Conservation (phyloP, 1,140 invertebrate genomes). For the Tetramorium alpestre region DNA sequence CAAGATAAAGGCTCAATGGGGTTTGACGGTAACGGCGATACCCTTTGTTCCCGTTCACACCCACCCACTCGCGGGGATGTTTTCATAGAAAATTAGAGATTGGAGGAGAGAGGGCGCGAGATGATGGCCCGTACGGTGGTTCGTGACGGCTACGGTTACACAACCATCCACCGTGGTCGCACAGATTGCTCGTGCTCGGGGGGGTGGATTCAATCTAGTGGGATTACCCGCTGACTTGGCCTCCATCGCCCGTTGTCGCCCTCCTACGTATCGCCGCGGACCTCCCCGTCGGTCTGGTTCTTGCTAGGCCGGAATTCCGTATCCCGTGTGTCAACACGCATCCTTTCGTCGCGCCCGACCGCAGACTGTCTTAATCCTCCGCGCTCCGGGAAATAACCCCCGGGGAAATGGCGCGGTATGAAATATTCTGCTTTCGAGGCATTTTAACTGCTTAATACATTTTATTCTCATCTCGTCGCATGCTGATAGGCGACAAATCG, state of each 20-base stretch:
- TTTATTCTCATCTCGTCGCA: not conserved
- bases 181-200: slow-evolving; percentile 24
- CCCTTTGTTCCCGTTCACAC: slow-evolving; percentile 19
- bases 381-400: slow-evolving; percentile 16
- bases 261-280: not conserved
- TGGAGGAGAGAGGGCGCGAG: not conserved
- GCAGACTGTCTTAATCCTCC: slow-evolving; percentile 60
- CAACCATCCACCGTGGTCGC: slow-evolving; percentile 17
- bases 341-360: slow-evolving; percentile 27
- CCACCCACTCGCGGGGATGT: slow-evolving; percentile 27
- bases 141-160: slow-evolving; percentile 43
- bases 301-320: slow-evolving; percentile 47
- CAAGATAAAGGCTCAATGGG: slow-evolving; percentile 18
- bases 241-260: slow-evolving; percentile 23
- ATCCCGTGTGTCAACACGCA: slow-evolving; percentile 65
- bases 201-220: slow-evolving; percentile 77
- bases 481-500: not conserved
- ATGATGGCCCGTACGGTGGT: slow-evolving; percentile 15
- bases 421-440: slow-evolving; percentile 16
- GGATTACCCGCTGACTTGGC: slow-evolving; percentile 70
- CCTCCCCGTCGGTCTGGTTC: slow-evolving; percentile 6
- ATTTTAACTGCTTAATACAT: not conserved
- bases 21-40: slow-evolving; percentile 34
- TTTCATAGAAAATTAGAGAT: slow-evolving; percentile 44
- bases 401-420: slow-evolving; percentile 29